phyloP scores from a whole-genome alignment of 1,140 invertebrate genomes.

The Hestina assimilis region DNA sequence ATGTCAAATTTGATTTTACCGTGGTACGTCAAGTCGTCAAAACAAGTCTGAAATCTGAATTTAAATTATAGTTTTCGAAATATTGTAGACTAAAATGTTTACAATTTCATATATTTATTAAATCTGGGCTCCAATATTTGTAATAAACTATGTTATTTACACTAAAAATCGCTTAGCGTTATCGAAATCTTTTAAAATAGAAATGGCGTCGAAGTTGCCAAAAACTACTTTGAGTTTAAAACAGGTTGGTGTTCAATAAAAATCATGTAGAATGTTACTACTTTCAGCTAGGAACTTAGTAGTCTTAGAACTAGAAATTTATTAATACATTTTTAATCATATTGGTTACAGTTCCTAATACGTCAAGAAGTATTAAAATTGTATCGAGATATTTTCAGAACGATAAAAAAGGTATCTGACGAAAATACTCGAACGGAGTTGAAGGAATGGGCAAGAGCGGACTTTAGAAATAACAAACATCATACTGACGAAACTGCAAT shows the following conservation, averaged over 20 bases:
- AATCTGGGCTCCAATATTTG: no score
- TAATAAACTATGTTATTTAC: no score
- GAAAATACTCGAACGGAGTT: constrained; percentile 81
- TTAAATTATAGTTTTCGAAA: no score
- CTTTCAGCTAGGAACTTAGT: no score
- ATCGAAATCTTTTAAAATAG: background rate
- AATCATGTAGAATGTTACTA: no score
- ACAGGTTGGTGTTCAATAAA: constrained; percentile 70
- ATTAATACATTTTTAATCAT: constrained; percentile 8
- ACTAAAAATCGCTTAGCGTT: no score
- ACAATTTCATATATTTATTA: no score
- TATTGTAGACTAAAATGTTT: no score
- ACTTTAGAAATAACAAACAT: constrained; percentile 84
- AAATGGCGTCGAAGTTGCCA: constrained; percentile 70
- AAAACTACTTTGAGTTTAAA: constrained; percentile 79
- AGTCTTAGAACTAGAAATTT: no score
- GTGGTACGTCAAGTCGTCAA: no score
- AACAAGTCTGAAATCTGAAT: no score
- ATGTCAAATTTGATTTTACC: no score
- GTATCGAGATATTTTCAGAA: constrained; percentile 85
- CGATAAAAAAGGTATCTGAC: constrained; percentile 83
- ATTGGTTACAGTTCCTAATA: constrained; percentile 85
- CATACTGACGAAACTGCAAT: constrained; percentile 84
- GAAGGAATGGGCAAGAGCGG: constrained; percentile 83
- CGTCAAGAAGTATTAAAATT: constrained; percentile 87